phyloP scores from a whole-genome alignment of 2,797 vertebrate species.

The Prunella strophiata region DNA sequence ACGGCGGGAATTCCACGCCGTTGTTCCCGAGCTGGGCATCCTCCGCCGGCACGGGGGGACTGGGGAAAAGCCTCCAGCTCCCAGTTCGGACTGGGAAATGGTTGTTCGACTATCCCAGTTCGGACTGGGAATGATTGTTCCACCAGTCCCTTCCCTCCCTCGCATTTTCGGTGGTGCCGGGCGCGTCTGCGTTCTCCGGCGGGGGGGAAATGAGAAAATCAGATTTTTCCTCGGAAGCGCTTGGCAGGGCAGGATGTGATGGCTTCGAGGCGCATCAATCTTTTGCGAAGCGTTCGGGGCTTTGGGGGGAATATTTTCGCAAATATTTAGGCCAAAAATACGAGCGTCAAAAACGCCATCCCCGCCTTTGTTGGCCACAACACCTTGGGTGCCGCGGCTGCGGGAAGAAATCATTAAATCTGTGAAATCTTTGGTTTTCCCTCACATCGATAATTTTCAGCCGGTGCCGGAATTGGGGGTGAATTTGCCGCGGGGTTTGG shows the following conservation, averaged over 20 bases:
- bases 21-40: background rate
- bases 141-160: background rate
- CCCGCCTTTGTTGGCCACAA: slow-evolving; percentile 42
- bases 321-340: slow-evolving; percentile 19
- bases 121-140: background rate
- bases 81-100: background rate
- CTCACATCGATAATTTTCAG: slow-evolving; percentile 9
- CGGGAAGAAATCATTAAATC: background rate
- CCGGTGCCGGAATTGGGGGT: background rate
- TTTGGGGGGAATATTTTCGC: background rate
- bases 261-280: background rate
- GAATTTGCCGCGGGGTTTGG: background rate
- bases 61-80: background rate
- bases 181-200: background rate
- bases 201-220: background rate
- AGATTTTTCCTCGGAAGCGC: background rate
- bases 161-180: background rate
- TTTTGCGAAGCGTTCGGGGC: background rate
- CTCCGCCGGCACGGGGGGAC: background rate
- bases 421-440: background rate
- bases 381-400: slow-evolving; percentile 11
- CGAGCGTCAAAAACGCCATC: background rate
- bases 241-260: background rate
- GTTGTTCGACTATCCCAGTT: background rate
- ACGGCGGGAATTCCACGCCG: background rate